Conservation (phyloP, 1,140 invertebrate genomes). For the Drosophila varians region DNA sequence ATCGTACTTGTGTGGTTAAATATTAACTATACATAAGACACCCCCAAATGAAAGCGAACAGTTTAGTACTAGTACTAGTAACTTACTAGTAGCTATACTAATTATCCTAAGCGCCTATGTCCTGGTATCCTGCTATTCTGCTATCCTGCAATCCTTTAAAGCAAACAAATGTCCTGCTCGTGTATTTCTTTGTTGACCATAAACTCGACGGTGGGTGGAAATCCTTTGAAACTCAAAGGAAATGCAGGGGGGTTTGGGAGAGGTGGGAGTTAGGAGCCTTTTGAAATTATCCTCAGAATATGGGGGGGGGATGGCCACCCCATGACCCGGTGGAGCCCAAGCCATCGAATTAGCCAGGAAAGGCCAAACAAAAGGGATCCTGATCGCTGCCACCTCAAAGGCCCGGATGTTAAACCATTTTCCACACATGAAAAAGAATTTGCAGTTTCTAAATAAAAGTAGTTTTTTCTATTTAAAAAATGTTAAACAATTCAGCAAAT, state of each 20-base stretch:
- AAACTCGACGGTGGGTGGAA: neutral
- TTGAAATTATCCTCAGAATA: slow-evolving; percentile 56
- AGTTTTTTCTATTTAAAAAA: too few species aligned
- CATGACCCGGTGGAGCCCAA: slow-evolving; percentile 55
- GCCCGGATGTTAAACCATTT: neutral
- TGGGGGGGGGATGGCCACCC: too few species aligned
- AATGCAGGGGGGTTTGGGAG: neutral
- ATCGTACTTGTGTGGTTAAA: too few species aligned
- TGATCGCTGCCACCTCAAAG: slow-evolving; percentile 1
- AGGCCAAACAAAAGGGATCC: slow-evolving; percentile 17
- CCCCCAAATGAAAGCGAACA: neutral
- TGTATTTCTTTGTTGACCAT: neutral
- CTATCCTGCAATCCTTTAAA: neutral
- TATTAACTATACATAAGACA: neutral
- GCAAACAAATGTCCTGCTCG: neutral
- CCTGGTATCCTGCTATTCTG: neutral
- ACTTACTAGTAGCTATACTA: too few species aligned
- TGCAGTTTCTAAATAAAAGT: too few species aligned
- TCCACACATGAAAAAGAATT: neutral
- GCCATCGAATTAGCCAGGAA: slow-evolving; percentile 56
- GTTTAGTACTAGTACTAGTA: too few species aligned
- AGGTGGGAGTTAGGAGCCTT: neutral
- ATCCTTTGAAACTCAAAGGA: neutral
- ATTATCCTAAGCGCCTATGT: too few species aligned
- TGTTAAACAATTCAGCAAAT: too few species aligned